Evolutionary conservation across 2,888 invertebrate species (phyloP).

Genomic region (Gastrophysa polygoni): DNA sequence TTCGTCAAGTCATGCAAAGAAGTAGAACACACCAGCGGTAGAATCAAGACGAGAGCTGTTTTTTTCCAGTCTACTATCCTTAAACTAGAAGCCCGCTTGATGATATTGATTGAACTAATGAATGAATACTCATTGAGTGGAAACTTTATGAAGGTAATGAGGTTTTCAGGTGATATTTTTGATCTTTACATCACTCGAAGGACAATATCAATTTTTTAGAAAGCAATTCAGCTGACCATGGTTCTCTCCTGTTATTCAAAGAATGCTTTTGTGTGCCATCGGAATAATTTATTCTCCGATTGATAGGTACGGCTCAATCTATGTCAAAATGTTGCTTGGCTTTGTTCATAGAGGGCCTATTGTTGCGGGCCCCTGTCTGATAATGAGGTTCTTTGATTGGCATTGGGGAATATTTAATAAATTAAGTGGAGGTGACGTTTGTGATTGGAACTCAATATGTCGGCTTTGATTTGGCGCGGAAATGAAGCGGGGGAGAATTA

Average conservation of each 20-base stretch:
- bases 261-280: constrained; percentile 45
- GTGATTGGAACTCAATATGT: constrained; percentile 13
- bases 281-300: constrained; percentile 51
- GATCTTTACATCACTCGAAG: too few species aligned
- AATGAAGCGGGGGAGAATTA: not conserved
- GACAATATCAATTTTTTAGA: too few species aligned
- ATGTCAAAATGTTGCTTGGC: constrained; percentile 46
- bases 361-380: constrained; percentile 40
- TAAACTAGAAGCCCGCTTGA: too few species aligned
- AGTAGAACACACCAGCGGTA: constrained; percentile 36
- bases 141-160: too few species aligned
- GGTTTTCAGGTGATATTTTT: too few species aligned
- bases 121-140: too few species aligned
- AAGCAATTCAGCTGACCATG: constrained; percentile 50
- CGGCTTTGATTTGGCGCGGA: not conserved
- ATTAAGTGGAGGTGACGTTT: constrained; percentile 31
- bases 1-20: constrained; percentile 54
- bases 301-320: constrained; percentile 51
- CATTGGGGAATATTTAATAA: constrained; percentile 44
- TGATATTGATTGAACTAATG: too few species aligned
- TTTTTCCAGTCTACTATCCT: too few species aligned
- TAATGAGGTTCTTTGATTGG: constrained; percentile 41
- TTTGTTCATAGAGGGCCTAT: constrained; percentile 39
- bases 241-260: constrained; percentile 42
- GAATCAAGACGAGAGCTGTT: constrained; percentile 53